Evolutionary conservation across 2,113 vertebrate species (phyloP).

Genomic region (Scomber scombrus): DNA sequence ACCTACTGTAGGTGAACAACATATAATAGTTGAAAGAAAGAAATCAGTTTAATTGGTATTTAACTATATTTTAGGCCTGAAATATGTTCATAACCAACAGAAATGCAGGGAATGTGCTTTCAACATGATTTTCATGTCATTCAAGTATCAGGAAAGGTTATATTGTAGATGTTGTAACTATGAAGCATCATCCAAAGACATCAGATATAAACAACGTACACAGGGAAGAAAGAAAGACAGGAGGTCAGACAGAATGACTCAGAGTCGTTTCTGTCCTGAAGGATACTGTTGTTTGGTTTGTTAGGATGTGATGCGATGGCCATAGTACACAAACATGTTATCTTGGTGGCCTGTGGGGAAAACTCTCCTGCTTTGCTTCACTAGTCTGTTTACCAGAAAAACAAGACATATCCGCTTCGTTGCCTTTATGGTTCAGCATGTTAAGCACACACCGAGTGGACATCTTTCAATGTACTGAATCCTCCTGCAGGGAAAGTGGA

Average conservation of each 20-base stretch:
- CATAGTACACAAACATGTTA: conserved; percentile 69
- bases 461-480: conserved; percentile 63
- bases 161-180: conserved; percentile 1
- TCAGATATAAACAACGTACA: not conserved
- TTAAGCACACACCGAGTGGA: conserved; percentile 64
- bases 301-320: conserved; percentile 62
- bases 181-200: not conserved
- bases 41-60: not conserved
- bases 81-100: not conserved
- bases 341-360: conserved; percentile 69
- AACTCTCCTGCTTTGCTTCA: conserved; percentile 69
- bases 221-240: not conserved
- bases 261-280: conserved; percentile 50
- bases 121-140: not conserved
- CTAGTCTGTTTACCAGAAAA: conserved; percentile 76
- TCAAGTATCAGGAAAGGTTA: not conserved
- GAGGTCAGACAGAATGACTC: conserved; percentile 30
- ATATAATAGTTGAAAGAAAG: not conserved
- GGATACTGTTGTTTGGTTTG: conserved; percentile 68
- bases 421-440: conserved; percentile 72
- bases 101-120: not conserved
- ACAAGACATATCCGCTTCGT: conserved; percentile 67
- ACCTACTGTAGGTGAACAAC: not conserved
- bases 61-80: not conserved
- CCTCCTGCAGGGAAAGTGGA: conserved; percentile 63